These are phyloP conservation scores for Araneus ventricosus DNA, from an alignment of 1,140 invertebrate genomes.

Conservation along the genomic window DNA sequence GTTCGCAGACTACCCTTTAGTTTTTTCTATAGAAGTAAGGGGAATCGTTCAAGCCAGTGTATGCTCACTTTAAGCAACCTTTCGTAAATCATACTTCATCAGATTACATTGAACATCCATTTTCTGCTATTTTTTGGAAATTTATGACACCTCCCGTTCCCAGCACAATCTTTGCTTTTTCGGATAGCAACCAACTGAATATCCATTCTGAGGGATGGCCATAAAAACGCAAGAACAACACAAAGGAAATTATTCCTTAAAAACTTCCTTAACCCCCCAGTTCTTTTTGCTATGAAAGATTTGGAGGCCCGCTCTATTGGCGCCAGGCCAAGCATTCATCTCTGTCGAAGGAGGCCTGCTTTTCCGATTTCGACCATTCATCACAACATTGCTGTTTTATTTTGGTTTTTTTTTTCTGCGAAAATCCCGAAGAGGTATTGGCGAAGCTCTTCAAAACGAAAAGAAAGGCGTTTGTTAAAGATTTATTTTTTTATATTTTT, in stretches of 20 bases:
- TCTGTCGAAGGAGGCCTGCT: slow-evolving; percentile 45
- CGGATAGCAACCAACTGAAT: not conserved
- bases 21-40: not conserved
- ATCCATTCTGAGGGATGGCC: not conserved
- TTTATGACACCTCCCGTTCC: not conserved
- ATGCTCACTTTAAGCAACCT: not conserved
- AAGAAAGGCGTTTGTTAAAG: slow-evolving; percentile 40
- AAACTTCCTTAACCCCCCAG: not conserved
- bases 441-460: slow-evolving; percentile 9
- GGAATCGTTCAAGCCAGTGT: not conserved
- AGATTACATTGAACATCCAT: slow-evolving; percentile 39
- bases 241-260: slow-evolving; percentile 54
- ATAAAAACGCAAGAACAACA: slow-evolving; percentile 39
- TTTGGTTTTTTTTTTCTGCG: not conserved
- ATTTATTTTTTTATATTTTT: not conserved
- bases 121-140: slow-evolving; percentile 23
- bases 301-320: slow-evolving; percentile 18
- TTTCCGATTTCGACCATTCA: slow-evolving; percentile 46
- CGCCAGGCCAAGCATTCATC: slow-evolving; percentile 43
- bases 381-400: slow-evolving; percentile 41
- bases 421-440: slow-evolving; percentile 36
- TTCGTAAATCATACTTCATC: slow-evolving; percentile 16
- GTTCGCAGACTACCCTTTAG: slow-evolving; percentile 9
- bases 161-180: not conserved
- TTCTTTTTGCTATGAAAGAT: not conserved